Conservation (phyloP, 2,888 invertebrate species). For the Entomobrya multifasciata region DNA sequence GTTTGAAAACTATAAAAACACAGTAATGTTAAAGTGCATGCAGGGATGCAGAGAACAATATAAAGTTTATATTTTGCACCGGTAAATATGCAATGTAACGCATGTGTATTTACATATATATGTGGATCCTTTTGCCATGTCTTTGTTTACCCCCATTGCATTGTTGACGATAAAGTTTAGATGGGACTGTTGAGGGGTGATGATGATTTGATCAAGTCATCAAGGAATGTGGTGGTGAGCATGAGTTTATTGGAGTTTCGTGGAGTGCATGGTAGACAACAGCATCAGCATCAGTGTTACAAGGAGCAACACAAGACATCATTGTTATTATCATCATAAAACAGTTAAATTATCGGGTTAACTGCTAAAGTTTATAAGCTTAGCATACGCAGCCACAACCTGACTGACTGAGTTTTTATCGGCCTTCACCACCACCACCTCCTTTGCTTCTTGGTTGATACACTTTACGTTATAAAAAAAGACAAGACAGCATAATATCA, state of each 20-base stretch:
- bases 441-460: not conserved
- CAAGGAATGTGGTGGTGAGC: not conserved
- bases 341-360: slow-evolving; percentile 31
- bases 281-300: not conserved
- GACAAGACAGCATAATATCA: not conserved
- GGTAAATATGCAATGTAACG: no score
- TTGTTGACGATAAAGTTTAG: no score
- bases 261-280: slow-evolving; percentile 4
- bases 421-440: slow-evolving; percentile 2
- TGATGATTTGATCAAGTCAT: slow-evolving; percentile 50
- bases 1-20: no score
- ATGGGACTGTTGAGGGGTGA: no score
- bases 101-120: no score
- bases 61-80: no score
- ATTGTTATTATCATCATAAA: slow-evolving; percentile 5
- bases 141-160: no score
- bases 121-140: no score
- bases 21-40: no score
- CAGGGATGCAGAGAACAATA: no score
- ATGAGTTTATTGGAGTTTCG: slow-evolving; percentile 30
- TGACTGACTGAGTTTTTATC: slow-evolving; percentile 66
- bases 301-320: not conserved
- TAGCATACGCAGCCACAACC: no score
- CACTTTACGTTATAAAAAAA: not conserved
- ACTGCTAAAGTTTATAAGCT: slow-evolving; percentile 16